Evolutionary conservation across 2,888 invertebrate species (phyloP).

Genomic region (Conchocele bisecta): DNA sequence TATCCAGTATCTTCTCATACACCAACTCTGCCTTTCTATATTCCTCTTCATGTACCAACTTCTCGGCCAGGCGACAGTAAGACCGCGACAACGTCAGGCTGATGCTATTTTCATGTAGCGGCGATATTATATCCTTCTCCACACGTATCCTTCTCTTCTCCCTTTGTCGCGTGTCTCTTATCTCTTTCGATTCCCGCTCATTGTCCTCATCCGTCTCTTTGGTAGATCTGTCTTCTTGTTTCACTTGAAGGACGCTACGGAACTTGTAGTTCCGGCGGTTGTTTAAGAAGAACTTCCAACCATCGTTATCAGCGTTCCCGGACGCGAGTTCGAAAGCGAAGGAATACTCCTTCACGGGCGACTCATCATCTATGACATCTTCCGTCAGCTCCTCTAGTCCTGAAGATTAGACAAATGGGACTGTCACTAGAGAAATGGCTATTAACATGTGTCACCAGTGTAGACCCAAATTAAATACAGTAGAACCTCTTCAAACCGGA

Average conservation of each 20-base stretch:
- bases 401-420: too few relatives aligned
- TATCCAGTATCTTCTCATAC: conserved; percentile 74
- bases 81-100: conserved; percentile 73
- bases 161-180: conserved; percentile 30
- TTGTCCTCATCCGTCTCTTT: conserved; percentile 35
- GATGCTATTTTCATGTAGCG: conserved; percentile 72
- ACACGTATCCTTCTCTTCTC: conserved; percentile 33
- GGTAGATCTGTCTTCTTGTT: conserved; percentile 32
- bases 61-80: conserved; percentile 71
- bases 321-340: conserved; percentile 72
- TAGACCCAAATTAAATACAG: too few relatives aligned
- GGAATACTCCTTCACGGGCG: conserved; percentile 70
- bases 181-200: conserved; percentile 34
- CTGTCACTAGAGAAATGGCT: too few relatives aligned
- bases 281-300: conserved; percentile 75
- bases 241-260: conserved; percentile 69
- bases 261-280: conserved; percentile 71
- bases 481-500: too few relatives aligned
- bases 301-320: conserved; percentile 69
- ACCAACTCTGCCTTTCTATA: conserved; percentile 72
- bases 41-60: conserved; percentile 71
- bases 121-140: conserved; percentile 67
- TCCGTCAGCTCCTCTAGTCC: conserved; percentile 62
- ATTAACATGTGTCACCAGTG: too few relatives aligned
- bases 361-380: conserved; percentile 55